Conservation (phyloP, 1,140 invertebrate genomes). For the Sycobia sp. region DNA sequence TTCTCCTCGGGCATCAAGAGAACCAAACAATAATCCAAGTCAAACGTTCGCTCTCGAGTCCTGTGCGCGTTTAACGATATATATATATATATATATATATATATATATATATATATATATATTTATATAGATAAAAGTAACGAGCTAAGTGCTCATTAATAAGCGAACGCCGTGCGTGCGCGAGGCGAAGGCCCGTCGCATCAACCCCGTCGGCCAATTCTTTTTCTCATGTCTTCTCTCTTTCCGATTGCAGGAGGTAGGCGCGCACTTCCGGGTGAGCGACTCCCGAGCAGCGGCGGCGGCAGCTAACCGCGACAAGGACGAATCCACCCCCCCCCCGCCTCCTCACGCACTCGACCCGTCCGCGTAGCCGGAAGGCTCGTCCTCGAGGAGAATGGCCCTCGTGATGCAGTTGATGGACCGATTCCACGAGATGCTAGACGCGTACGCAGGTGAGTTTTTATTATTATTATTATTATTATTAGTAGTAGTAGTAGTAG, state of each 20-base stretch:
- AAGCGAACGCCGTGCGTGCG: not conserved
- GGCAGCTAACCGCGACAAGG: slow-evolving; percentile 35
- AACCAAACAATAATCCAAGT: no score
- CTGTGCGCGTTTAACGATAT: no score
- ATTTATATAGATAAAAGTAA: no score
- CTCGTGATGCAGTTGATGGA: slow-evolving; percentile 69
- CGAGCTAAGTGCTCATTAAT: slow-evolving; percentile 13
- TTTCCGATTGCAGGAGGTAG: slow-evolving; percentile 43
- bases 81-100: no score
- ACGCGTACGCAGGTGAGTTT: slow-evolving; percentile 66
- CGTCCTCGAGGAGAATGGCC: slow-evolving; percentile 61
- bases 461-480: no score
- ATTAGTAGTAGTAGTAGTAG: no score
- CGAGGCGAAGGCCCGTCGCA: not conserved
- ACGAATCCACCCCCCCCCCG: no score
- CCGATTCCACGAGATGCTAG: slow-evolving; percentile 67
- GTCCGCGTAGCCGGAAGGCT: slow-evolving; percentile 35
- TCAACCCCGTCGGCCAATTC: no score
- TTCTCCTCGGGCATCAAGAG: no score
- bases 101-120: no score
- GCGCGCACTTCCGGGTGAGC: slow-evolving; percentile 41
- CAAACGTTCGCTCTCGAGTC: no score
- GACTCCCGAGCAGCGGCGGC: slow-evolving; percentile 32
- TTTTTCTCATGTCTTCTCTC: not conserved
- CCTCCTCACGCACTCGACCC: no score